These are phyloP conservation scores for Isurus oxyrinchus DNA, from an alignment of 2,113 vertebrate genomes.

Conservation along the genomic window DNA sequence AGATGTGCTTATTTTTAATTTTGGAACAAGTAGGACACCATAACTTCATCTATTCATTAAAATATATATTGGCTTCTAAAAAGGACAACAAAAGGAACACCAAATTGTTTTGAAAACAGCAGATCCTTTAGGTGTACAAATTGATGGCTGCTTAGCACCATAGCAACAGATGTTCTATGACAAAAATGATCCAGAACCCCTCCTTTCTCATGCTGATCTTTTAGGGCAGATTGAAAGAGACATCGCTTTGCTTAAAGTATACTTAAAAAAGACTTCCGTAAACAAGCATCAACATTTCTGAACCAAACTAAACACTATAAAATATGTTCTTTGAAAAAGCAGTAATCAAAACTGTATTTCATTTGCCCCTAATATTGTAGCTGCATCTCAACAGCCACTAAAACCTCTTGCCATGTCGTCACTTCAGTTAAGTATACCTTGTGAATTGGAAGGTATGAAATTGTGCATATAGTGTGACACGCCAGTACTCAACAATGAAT, in stretches of 20 bases:
- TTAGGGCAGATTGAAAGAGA: background rate
- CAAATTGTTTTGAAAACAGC: background rate
- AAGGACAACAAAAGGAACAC: background rate
- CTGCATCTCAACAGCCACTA: background rate
- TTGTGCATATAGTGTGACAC: background rate
- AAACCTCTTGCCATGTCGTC: background rate
- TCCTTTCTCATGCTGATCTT: background rate
- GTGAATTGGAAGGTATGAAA: background rate
- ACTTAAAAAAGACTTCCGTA: background rate
- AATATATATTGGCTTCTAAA: background rate
- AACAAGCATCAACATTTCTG: background rate
- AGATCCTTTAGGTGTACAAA: background rate
- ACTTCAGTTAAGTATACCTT: background rate
- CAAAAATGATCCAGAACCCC: background rate
- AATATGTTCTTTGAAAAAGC: no score
- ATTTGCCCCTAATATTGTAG: background rate
- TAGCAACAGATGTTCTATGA: background rate
- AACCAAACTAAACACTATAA: background rate
- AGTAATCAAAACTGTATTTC: background rate
- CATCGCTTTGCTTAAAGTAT: background rate
- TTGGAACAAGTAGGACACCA: background rate
- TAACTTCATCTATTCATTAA: background rate
- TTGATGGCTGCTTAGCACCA: background rate
- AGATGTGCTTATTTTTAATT: background rate
- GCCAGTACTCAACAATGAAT: background rate